These are phyloP conservation scores for Drosophila incognita DNA, from an alignment of 2,888 invertebrate genomes.

Conservation along the genomic window DNA sequence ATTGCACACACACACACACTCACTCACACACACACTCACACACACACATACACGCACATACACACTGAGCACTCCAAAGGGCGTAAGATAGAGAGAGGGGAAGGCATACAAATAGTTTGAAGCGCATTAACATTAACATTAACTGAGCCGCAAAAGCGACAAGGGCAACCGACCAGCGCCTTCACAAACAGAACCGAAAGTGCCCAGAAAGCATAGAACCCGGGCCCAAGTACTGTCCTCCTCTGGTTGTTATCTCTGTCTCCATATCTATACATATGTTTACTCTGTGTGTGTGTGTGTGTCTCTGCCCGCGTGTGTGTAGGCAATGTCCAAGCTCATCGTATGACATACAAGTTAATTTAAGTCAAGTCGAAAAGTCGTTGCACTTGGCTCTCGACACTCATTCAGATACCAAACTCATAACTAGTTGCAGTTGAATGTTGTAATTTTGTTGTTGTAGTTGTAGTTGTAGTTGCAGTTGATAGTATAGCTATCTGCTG, in stretches of 20 bases:
- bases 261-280: slow-evolving; percentile 72
- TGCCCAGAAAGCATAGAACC: neutral
- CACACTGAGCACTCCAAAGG: neutral
- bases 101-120: slow-evolving; percentile 64
- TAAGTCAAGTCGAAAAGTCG: slow-evolving; percentile 67
- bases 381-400: slow-evolving; percentile 66
- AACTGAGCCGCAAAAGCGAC: slow-evolving; percentile 78
- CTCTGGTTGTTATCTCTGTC: slow-evolving; percentile 67
- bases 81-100: neutral
- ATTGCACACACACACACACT: slow-evolving; percentile 69
- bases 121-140: slow-evolving; percentile 82
- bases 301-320: slow-evolving; percentile 8
- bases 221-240: slow-evolving; percentile 35
- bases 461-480: neutral
- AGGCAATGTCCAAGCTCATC: slow-evolving; percentile 57
- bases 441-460: neutral
- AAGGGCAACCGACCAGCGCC: slow-evolving; percentile 70
- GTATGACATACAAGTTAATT: slow-evolving; percentile 68
- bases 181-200: slow-evolving; percentile 11
- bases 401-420: slow-evolving; percentile 33
- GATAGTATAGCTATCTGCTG: neutral
- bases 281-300: slow-evolving; percentile 30
- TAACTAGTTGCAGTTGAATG: slow-evolving; percentile 1
- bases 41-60: neutral
- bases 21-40: neutral